Percentiles rank a stretch among this genome's conserved stretches.
Conservation (phyloP, 2,888 invertebrate species). For the Globia sparganii region DNA sequence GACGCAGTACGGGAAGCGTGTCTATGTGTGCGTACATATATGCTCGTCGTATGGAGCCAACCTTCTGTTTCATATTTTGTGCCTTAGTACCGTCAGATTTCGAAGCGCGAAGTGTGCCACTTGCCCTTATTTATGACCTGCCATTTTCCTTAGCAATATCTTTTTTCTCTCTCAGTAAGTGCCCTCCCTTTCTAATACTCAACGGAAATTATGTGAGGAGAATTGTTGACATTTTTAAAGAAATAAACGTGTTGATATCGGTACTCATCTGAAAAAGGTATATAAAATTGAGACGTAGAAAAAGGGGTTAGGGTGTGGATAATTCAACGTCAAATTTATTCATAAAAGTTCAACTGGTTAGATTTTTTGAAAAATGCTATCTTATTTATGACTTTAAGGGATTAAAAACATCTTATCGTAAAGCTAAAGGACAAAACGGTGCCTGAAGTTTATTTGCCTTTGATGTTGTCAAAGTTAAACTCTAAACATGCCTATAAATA, state of each 20-base stretch:
- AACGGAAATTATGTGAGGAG: slow-evolving; percentile 74
- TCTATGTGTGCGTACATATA: background rate
- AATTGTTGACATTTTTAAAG: slow-evolving; percentile 73
- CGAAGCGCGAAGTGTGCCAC: slow-evolving; percentile 76
- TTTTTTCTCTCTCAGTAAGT: slow-evolving; percentile 73
- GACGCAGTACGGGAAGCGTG: background rate
- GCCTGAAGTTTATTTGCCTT: background rate
- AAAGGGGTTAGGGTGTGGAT: slow-evolving; percentile 12
- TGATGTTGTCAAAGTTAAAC: background rate
- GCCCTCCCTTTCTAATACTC: slow-evolving; percentile 67
- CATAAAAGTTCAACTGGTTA: background rate
- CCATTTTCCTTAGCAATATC: slow-evolving; percentile 81
- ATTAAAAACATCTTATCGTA: background rate
- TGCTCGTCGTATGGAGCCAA: accelerated
- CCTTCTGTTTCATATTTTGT: slow-evolving; percentile 20
- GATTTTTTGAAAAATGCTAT: background rate
- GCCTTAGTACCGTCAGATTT: slow-evolving; percentile 62
- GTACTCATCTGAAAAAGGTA: slow-evolving; percentile 33
- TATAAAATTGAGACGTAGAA: slow-evolving; percentile 11
- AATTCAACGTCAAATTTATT: background rate
- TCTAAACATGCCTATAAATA: background rate
- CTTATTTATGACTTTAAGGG: too few species aligned
- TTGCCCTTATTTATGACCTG: slow-evolving; percentile 82
- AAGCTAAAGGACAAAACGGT: background rate
- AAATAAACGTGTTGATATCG: slow-evolving; percentile 40